Evolutionary conservation across 2,888 invertebrate species (phyloP).

Genomic region (Drosophila mimetica): DNA sequence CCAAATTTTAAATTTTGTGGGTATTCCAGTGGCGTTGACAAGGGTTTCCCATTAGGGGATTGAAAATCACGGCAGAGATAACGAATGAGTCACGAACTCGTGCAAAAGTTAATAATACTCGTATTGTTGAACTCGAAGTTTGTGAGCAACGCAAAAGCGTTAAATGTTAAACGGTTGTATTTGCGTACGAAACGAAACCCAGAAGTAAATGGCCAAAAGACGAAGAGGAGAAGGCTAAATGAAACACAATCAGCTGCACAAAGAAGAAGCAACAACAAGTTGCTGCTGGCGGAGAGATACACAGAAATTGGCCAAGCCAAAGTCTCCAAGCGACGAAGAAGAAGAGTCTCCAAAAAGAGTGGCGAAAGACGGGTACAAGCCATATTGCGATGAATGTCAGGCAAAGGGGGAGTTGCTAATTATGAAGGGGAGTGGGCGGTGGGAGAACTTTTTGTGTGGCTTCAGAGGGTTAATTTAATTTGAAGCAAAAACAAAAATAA

Average conservation of each 20-base stretch:
- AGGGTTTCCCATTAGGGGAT: slow-evolving; percentile 12
- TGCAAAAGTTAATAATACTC: slow-evolving; percentile 31
- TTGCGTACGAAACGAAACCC: slow-evolving; percentile 53
- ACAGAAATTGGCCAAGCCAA: slow-evolving; percentile 62
- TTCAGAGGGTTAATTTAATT: slow-evolving; percentile 59
- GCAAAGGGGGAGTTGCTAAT: slow-evolving; percentile 49
- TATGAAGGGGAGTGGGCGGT: slow-evolving; percentile 28
- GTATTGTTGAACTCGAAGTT: slow-evolving; percentile 10
- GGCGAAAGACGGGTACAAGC: slow-evolving; percentile 51
- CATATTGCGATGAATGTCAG: slow-evolving; percentile 28
- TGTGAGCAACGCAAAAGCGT: slow-evolving; percentile 16
- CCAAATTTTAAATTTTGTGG: background rate
- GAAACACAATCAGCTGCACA: slow-evolving; percentile 44
- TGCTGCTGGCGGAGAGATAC: slow-evolving; percentile 67
- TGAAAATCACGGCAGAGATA: slow-evolving; percentile 97
- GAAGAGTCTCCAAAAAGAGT: slow-evolving; percentile 48
- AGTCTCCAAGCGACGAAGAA: slow-evolving; percentile 56
- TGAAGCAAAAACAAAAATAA: slow-evolving; percentile 19
- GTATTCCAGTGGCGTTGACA: background rate
- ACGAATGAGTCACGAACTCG: slow-evolving; percentile 86
- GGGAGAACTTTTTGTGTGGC: slow-evolving; percentile 50
- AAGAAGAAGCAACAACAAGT: slow-evolving; percentile 70
- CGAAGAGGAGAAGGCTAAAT: slow-evolving; percentile 35
- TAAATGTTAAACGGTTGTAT: slow-evolving; percentile 28
- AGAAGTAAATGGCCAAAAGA: slow-evolving; percentile 44